Evolutionary conservation across 2,888 invertebrate genomes (phyloP).

Genomic region (Eupithecia pulchellata): DNA sequence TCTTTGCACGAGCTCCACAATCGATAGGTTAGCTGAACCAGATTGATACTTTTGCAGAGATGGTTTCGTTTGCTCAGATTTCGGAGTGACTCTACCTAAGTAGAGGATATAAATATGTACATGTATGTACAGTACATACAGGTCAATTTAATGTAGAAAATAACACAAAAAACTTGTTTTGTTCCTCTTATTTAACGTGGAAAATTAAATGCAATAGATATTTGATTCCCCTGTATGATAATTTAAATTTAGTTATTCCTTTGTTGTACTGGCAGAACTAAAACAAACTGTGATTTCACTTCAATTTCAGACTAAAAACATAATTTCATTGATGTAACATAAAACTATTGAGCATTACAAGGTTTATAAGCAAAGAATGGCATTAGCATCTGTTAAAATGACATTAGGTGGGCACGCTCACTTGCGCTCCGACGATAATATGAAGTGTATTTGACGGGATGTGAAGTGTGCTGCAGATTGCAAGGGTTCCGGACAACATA

Average conservation of each 20-base stretch:
- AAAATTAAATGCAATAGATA: too few relatives aligned
- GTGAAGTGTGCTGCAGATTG: constrained; percentile 31
- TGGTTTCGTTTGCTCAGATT: background rate
- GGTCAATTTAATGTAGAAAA: too few relatives aligned
- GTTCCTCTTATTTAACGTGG: too few relatives aligned
- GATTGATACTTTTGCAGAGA: background rate
- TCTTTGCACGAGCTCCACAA: constrained; percentile 13
- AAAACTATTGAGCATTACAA: constrained; percentile 39
- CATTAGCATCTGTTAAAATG: constrained; percentile 82
- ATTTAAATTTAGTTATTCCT: background rate
- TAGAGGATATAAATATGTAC: too few relatives aligned
- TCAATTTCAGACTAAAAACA: constrained; percentile 6
- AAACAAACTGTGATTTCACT: constrained; percentile 6
- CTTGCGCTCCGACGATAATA: constrained; percentile 65
- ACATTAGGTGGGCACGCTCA: constrained; percentile 76
- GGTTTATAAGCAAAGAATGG: constrained; percentile 57
- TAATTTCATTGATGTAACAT: constrained; percentile 36
- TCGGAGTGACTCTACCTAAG: background rate
- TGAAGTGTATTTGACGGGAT: constrained; percentile 60
- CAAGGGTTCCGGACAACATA: constrained; percentile 45
- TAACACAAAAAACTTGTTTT: too few relatives aligned
- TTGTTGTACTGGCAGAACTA: constrained; percentile 1
- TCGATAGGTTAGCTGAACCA: background rate
- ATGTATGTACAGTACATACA: too few relatives aligned
- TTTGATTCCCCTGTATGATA: too few relatives aligned